Percentiles rank a stretch among this genome's conserved stretches.
Evolutionary conservation across 2,113 vertebrate genomes (phyloP).

Genomic region (Mirza zaza): DNA sequence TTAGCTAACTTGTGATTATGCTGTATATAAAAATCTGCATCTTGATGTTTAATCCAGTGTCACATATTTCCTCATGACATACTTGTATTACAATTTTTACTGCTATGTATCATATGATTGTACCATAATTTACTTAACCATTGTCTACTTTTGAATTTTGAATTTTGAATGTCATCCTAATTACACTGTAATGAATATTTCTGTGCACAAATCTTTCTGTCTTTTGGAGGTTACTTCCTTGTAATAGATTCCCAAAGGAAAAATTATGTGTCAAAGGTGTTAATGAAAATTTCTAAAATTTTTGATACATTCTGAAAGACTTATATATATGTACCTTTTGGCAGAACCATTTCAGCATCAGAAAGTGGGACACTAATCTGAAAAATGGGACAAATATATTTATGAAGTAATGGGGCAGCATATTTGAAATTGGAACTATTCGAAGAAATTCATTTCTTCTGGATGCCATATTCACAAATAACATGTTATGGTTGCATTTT

Average conservation of each 20-base stretch:
- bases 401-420: background rate
- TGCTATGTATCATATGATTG: background rate
- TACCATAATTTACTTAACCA: background rate
- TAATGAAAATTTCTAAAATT: conserved; percentile 34
- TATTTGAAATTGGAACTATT: conserved; percentile 30
- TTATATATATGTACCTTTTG: conserved; percentile 19
- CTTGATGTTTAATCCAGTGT: conserved; percentile 37
- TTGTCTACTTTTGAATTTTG: conserved; percentile 41
- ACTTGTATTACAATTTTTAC: conserved; percentile 21
- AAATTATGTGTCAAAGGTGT: conserved; percentile 21
- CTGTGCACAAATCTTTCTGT: conserved; percentile 11
- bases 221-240: conserved; percentile 14
- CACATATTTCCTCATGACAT: background rate
- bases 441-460: conserved; percentile 41
- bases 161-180: conserved; percentile 22
- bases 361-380: background rate
- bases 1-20: background rate
- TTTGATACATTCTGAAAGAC: background rate
- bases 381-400: conserved; percentile 43
- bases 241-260: background rate
- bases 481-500: conserved; percentile 29
- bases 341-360: background rate
- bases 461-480: background rate
- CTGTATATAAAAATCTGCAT: background rate
- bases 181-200: conserved; percentile 13